Base-by-base conservation (phyloP, 2,888 invertebrate genomes). In the Melanchra persicariae region DNA sequence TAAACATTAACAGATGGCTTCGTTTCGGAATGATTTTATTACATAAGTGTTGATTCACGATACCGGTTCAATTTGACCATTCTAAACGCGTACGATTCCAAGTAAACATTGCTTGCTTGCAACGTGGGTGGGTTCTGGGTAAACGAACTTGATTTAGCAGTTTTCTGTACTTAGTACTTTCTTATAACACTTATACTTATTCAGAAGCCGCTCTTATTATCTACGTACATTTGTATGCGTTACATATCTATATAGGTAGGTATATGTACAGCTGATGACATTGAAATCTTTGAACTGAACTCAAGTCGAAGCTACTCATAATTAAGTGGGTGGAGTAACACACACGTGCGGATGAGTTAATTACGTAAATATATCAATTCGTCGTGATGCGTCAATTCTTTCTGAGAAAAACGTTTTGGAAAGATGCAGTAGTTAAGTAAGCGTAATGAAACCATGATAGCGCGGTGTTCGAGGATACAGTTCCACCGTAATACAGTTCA, bases 1-100 rank as follows among this genome's bases (percentile, higher is more conserved):
- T 95, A 95, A 93, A 92, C 84, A 94, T 93, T 93, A 93, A 90
- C 94, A 94, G 91, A 92, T 92, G 93, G 89, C 89, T 83, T 79
- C 73, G 82, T 63, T 81, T 85, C 77, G 84, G 90, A 86, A 82
- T 87, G 83, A 87, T 89, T 90, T 85, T 76, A 86, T 89, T 89
- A 90, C 87, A 89, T 89, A 89, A 89, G 87, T 90, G 88, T 87
- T 87, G 84, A 88, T 89, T 84, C 85, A 87, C 81, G 84, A 86
- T 87, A 86, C 85, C 86, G 87, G 85, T 86, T 84, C 81, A 86
- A 86, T 90, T 91, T 86, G 85, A 85, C 70, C 77, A 78, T 77
- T 83, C 74, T 85, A 77, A 85, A 82, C 77, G 70, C 30, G 83
- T 79, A 71, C 76, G 74, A 80, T 85, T 82, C 79, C 71, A 77